Evolutionary conservation across 2,888 invertebrate genomes (phyloP).

Genomic region (Holacanthella duospinosa): DNA sequence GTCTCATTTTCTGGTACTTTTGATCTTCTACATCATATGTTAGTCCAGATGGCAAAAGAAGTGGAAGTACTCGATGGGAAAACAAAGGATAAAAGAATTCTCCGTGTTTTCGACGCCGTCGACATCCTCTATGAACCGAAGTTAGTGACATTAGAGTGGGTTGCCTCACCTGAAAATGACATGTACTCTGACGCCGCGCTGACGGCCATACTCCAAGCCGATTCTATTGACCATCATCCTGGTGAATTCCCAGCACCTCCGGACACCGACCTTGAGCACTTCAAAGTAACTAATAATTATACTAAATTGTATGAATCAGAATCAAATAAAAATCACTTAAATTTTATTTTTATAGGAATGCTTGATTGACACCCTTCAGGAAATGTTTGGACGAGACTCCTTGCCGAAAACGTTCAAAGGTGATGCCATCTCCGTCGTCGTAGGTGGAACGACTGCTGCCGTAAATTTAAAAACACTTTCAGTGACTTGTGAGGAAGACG

Average conservation of each 20-base stretch:
- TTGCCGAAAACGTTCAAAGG: conserved; percentile 89
- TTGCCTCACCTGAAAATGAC: conserved; percentile 86
- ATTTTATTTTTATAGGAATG: conserved; percentile 53
- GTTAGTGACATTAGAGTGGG: conserved; percentile 85
- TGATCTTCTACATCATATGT: conserved; percentile 56
- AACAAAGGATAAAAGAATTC: conserved; percentile 47
- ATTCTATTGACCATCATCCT: conserved; percentile 53
- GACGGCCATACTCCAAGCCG: conserved; percentile 75
- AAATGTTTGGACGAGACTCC: conserved; percentile 90
- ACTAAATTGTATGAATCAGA: neutral
- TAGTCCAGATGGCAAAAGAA: conserved; percentile 67
- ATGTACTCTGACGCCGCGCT: conserved; percentile 96
- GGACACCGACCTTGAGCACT: conserved; percentile 81
- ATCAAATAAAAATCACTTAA: neutral
- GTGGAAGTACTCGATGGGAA: conserved; percentile 55
- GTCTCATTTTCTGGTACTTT: conserved; percentile 52
- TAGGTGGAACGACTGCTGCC: conserved; percentile 72
- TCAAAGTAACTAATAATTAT: conserved; percentile 51
- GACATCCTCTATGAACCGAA: conserved; percentile 70
- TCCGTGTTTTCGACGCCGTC: conserved; percentile 71
- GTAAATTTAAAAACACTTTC: conserved; percentile 72
- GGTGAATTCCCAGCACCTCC: conserved; percentile 45
- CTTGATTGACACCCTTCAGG: conserved; percentile 76
- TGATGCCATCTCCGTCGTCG: conserved; percentile 71
- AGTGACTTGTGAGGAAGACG: conserved; percentile 71